Conservation (phyloP, 2,888 invertebrate species). For the Drosophila prostipennis region DNA sequence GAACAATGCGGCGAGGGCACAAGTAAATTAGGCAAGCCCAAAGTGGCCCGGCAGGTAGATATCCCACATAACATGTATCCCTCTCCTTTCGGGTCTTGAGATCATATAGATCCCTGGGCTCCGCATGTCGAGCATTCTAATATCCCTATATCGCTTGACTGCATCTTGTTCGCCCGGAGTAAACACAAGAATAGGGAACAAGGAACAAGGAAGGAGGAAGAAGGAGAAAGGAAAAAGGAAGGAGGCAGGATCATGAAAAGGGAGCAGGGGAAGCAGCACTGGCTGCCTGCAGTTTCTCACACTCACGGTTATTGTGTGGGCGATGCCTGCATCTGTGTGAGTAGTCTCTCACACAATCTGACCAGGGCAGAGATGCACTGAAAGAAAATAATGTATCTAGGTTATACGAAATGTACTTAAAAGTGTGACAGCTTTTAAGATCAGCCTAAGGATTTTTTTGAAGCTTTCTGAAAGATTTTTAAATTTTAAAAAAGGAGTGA, state of each 20-base stretch:
- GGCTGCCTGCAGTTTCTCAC: conserved; percentile 65
- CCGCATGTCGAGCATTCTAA: conserved; percentile 55
- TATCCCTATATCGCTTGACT: conserved; percentile 71
- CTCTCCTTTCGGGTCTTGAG: conserved; percentile 12
- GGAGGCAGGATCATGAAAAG: conserved; percentile 16
- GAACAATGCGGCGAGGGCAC: conserved; percentile 53
- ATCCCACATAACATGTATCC: not conserved
- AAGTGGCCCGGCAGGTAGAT: conserved; percentile 71
- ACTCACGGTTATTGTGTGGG: conserved; percentile 70
- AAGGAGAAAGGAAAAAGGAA: conserved; percentile 21
- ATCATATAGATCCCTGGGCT: conserved; percentile 24
- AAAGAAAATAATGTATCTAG: not conserved
- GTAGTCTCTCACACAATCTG: conserved; percentile 25
- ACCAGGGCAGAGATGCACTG: conserved; percentile 25
- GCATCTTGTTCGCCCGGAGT: conserved; percentile 59
- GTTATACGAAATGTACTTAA: not conserved
- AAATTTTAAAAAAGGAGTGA: too few species aligned
- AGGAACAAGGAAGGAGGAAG: conserved; percentile 16
- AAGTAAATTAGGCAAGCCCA: conserved; percentile 81
- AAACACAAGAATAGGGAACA: conserved; percentile 29
- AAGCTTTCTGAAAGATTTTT: too few species aligned
- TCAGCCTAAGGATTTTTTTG: not conserved
- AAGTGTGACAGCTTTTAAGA: not conserved
- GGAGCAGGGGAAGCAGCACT: conserved; percentile 33
- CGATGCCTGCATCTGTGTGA: conserved; percentile 25